Conservation (phyloP, 1,140 invertebrate species). For the Pemphigus obesinymphae region DNA sequence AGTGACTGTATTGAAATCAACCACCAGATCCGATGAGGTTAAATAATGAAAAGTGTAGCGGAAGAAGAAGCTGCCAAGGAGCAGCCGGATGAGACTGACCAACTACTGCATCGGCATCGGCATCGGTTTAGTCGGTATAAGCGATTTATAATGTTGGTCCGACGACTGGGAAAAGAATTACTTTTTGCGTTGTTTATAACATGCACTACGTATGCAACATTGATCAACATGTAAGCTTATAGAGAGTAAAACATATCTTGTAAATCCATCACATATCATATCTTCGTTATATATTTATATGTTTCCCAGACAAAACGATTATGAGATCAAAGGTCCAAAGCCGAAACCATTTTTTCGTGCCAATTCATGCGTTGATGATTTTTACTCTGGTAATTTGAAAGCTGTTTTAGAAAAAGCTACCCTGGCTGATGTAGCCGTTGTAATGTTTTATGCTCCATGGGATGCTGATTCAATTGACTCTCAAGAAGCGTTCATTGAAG, state of each 20-base stretch:
- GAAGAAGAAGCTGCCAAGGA: constrained; percentile 8
- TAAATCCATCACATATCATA: not conserved
- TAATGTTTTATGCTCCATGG: constrained; percentile 89
- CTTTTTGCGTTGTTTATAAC: not conserved
- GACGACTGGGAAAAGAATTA: constrained; percentile 17
- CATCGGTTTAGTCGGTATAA: not conserved
- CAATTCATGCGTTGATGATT: constrained; percentile 60
- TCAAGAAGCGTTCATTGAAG: constrained; percentile 66
- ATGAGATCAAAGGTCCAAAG: constrained; percentile 57
- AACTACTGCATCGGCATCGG: too few species aligned
- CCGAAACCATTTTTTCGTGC: constrained; percentile 65
- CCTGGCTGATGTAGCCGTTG: constrained; percentile 65
- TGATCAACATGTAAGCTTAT: constrained; percentile 17
- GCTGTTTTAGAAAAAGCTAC: constrained; percentile 59
- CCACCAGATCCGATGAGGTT: constrained; percentile 9
- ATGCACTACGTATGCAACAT: not conserved
- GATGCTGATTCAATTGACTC: constrained; percentile 72
- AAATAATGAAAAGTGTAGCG: constrained; percentile 20
- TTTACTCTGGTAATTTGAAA: constrained; percentile 65
- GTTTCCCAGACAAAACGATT: constrained; percentile 1
- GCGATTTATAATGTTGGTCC: not conserved
- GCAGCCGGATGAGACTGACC: not conserved
- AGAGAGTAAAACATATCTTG: not conserved
- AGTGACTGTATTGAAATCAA: not conserved
- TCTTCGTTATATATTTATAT: not conserved